Evolutionary conservation across 2,888 invertebrate species (phyloP), one percentile per base, ranked within the genome.

Genomic region (Alviniconcha strummeri): DNA sequence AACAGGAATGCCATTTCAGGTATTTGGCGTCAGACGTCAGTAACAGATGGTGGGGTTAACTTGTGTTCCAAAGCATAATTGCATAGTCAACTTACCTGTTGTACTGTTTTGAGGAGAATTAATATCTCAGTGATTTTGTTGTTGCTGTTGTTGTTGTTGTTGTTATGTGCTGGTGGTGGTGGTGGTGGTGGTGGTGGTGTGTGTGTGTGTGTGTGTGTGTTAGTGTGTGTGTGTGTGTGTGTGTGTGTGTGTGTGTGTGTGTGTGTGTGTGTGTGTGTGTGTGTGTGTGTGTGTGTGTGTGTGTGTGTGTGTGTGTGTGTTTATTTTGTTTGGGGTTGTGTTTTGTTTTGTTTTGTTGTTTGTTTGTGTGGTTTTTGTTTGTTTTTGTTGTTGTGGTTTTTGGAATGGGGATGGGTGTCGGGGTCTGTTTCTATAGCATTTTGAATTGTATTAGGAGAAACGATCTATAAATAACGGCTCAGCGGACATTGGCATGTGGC

Each of bases 181-280:
- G 69, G 17, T 54, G 74, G 13, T 13, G 69, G 11, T 64, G 9
- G 72, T 9, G 52, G 2, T 72, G 36, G 36, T 52, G 52, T 72
- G 72, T 72, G 5, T 0, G 52, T 52, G 69, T 69, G 69, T 36
- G 72, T 5, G 72, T 72, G 72, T 7, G 72, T 52, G 72, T 2
- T n/a, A n/a, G 36, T 72, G 72, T 7, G 72, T 72, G 72, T 72
- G 52, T 72, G 72, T 72, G 72, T 72, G 72, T 72, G 72, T 72
- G 72, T 72, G 72, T 72, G 72, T 72, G 72, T 36, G 72, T 52
- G 72, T 36, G 72, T 8, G 72, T 36, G 72, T 8, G 72, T 13
- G 72, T 52, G 72, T 19, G 19, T 9, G 72, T 72, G 72, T 9
- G 72, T 52, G 72, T 9, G 7, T 5, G 8, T 15, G 19, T 36